These are phyloP conservation scores for Lepilemur septentrionalis DNA, from an alignment of 2,797 vertebrate genomes.

Conservation along the genomic window DNA sequence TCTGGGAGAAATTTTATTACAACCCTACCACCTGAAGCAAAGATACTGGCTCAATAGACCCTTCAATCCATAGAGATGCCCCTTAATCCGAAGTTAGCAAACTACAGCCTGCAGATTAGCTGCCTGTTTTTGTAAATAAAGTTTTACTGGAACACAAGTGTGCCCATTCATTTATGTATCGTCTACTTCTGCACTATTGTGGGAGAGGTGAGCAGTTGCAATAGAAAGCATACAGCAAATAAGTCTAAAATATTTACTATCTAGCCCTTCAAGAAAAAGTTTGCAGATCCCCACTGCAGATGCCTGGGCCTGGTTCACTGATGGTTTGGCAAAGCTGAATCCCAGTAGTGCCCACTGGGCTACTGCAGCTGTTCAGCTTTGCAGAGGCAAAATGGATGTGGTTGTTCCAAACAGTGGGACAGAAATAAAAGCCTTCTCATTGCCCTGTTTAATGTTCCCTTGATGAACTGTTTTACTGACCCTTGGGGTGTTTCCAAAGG, in stretches of 20 bases:
- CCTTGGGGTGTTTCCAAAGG: background rate
- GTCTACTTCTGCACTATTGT: background rate
- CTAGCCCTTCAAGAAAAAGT: background rate
- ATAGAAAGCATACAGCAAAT: background rate
- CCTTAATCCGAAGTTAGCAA: background rate
- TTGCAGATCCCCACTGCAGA: background rate
- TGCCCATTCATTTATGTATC: background rate
- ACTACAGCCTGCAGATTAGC: background rate
- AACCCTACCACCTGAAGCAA: background rate
- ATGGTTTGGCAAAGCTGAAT: background rate
- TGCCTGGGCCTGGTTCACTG: background rate
- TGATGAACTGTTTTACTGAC: background rate
- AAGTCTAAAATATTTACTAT: background rate
- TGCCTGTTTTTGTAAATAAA: background rate
- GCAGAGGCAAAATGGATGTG: background rate
- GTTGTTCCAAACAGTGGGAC: background rate
- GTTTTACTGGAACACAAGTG: background rate
- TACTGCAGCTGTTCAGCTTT: background rate
- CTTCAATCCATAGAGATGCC: background rate
- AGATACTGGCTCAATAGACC: background rate
- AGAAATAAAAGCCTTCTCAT: background rate
- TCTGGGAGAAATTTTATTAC: background rate
- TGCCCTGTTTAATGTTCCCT: background rate
- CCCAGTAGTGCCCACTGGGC: background rate
- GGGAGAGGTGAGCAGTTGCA: background rate